Base-by-base conservation (phyloP, 2,113 vertebrate species). In the Paedocypris sp. region DNA sequence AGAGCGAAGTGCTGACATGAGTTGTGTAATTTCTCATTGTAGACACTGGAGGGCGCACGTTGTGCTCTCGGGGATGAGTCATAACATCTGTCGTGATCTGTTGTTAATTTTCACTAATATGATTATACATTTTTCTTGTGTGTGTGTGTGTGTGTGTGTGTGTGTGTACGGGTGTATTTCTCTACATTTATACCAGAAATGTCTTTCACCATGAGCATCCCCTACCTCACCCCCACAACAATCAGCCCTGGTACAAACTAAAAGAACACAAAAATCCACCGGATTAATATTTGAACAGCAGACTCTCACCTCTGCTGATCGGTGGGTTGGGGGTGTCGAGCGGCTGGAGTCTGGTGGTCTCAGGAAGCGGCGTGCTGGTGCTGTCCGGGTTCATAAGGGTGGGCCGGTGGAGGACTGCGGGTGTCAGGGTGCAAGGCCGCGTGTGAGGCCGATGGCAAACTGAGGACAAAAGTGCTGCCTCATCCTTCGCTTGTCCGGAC, bases 301-400 rank as follows among this genome's bases (percentile, higher is more conserved):
- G 15, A 18, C 10, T 15, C 80, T 81, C 52, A 86, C 83, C 84
- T 76, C 72, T 77, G 52, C 43, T 53, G 18, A 32, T 22, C 4
- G 41, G 72, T 3, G 68, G 12, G 16, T 74, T 77, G 18, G 62
- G 69, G 20, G 64, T 49, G 15, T 78, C 76, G 31, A 72, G 57
- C n/a, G 70, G 54, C 23, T n/a, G 33, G 25, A 54, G 67, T 16
- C 52, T 72, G 29, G 49, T 52, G 64, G 60, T 75, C 62, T 58
- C 18, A 16, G 64, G 47, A 3, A 58, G 9, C 3, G 64, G 54
- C 5, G 58, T 58, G 58, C 31, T 50, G 4, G 33, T 54, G 13
- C 6, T 51, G 50, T 48, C 64, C 66, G 49, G 72, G 64, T 62
- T 15, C 33, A 53, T 41, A 60, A 75, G 56, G 15, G 49, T 3